Base-by-base conservation (phyloP, 2,888 invertebrate genomes). In the Pomacea canaliculata region DNA sequence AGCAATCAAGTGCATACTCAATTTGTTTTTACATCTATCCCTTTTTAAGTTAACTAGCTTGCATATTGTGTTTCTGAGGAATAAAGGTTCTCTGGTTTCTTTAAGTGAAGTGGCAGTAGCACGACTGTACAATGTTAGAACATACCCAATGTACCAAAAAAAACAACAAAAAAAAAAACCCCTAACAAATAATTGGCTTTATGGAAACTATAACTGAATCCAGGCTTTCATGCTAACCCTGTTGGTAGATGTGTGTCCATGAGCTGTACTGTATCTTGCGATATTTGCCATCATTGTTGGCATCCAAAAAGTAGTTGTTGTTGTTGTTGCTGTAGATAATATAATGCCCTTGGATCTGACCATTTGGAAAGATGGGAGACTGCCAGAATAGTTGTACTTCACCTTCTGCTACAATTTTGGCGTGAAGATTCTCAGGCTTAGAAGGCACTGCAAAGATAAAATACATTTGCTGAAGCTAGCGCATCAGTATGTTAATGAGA, bases 211-310 rank as follows among this genome's bases (percentile, higher is more conserved):
- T 23, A 5, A 37, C 37, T 37, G 5, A 37, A 37, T 37, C 37
- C 71, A 60, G 1, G 19, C 23, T 18, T n/a, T n/a, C 10, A 16
- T 48, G 27, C 76, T 27, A 9, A 76, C 76, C 76, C 51, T 68
- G 67, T 51, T 76, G 76, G 62, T 72, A 76, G 8, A 72, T 8
- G n/a, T 76, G 72, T n/a, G 62, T 48, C 76, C 76, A 76, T 49
- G 68, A 18, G n/a, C 46, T 27, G 60, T 73, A 56, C 16, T 12
- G 19, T 7, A 73, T 10, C n/a, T 67, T n/a, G 63, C 19, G 27
- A 63, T 23, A 18, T 51, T 59, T 60, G 49, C 16, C 12, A 68
- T 10, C 27, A 0, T 23, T 59, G 27, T 46, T 68, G 8, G 8
- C 59, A 48, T 69, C 69, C 18, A n/a, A n/a, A 37, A 19, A 16